These are phyloP conservation scores for Sarcophaga rosellei DNA, from an alignment of 2,888 invertebrate genomes.

Conservation along the genomic window DNA sequence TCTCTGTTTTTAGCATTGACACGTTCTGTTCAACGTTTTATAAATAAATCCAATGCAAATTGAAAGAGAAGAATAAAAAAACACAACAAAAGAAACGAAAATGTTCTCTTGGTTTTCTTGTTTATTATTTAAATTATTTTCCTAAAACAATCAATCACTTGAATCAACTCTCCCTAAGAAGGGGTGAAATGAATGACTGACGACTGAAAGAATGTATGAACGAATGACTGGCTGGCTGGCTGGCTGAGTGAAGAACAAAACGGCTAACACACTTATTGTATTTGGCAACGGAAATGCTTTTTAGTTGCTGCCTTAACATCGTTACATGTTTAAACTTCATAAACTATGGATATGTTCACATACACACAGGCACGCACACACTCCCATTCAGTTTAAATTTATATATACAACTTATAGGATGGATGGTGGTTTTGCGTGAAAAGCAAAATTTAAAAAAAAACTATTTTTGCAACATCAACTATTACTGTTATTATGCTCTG, in stretches of 20 bases:
- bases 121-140: constrained; percentile 60
- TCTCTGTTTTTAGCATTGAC: constrained; percentile 10
- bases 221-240: constrained; percentile 1
- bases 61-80: no score
- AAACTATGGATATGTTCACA: constrained; percentile 43
- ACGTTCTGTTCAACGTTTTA: constrained; percentile 10
- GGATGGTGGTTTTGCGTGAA: background rate
- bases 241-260: constrained; percentile 2
- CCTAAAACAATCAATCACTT: constrained; percentile 61
- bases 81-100: no score
- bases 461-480: background rate
- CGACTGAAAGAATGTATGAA: constrained; percentile 4
- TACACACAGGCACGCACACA: background rate
- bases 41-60: background rate
- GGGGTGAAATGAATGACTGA: background rate
- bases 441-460: background rate
- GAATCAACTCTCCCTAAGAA: background rate
- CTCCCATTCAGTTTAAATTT: no score
- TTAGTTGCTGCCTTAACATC: constrained; percentile 45
- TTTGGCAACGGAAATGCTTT: constrained; percentile 66
- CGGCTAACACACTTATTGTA: background rate
- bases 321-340: constrained; percentile 65
- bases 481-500: background rate
- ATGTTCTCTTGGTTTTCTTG: constrained; percentile 1
- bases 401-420: background rate